These are phyloP conservation scores for Todiramphus chloris DNA, from an alignment of 2,113 vertebrate genomes.

Conservation along the genomic window DNA sequence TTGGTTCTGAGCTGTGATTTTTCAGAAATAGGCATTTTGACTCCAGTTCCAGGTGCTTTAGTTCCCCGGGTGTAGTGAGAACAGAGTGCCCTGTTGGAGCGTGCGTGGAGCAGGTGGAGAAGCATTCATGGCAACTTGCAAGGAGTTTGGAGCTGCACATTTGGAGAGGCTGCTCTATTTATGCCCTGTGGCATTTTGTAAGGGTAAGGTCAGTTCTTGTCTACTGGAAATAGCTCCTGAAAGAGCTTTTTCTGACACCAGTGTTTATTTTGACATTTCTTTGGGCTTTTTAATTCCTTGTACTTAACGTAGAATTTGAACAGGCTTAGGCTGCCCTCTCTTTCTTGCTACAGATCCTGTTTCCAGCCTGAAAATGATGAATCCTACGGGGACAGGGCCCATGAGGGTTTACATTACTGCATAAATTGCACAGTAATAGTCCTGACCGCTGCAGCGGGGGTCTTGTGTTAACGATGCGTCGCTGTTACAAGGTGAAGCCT, in stretches of 20 bases:
- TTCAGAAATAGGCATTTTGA: background rate
- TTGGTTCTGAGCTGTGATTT: background rate
- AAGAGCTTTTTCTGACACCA: background rate
- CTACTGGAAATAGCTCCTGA: conserved; percentile 17
- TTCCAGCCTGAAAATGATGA: background rate
- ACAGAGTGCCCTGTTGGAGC: background rate
- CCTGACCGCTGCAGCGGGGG: fast-evolving
- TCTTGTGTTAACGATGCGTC: background rate
- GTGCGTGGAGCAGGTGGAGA: background rate
- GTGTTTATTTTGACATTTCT: background rate
- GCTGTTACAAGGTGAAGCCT: background rate
- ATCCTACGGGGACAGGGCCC: fast-evolving
- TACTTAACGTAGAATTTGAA: background rate
- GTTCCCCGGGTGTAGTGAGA: background rate
- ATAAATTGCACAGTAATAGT: background rate
- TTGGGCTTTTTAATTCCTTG: background rate
- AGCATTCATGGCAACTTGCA: background rate
- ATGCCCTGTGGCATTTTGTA: background rate
- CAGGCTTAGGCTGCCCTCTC: background rate
- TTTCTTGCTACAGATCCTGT: background rate
- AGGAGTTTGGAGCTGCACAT: background rate
- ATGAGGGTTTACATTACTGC: background rate
- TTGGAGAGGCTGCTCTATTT: conserved; percentile 1
- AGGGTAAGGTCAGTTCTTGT: conserved; percentile 27
- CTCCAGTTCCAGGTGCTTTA: background rate